These are phyloP conservation scores for Nothoprocta pentlandii DNA, from an alignment of 2,113 vertebrate species.

Conservation along the genomic window DNA sequence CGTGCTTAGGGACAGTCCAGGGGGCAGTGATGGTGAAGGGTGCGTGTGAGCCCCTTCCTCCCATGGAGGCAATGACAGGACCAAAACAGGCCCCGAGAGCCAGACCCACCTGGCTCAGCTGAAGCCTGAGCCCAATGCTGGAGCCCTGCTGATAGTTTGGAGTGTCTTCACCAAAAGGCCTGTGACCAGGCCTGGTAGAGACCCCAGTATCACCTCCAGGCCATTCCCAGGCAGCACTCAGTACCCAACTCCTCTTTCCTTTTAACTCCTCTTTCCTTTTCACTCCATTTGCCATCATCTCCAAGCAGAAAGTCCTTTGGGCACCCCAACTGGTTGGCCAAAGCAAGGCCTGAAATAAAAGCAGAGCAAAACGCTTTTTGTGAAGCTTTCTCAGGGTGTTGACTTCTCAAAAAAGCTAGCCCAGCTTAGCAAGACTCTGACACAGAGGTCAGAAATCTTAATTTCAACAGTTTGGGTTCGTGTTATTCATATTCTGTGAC, in stretches of 20 bases:
- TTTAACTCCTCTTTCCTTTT: not conserved
- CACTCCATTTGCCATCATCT: not conserved
- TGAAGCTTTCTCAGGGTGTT: not conserved
- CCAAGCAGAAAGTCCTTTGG: not conserved
- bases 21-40: not conserved
- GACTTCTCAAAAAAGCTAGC: not conserved
- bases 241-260: accelerated
- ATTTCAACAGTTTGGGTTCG: not conserved
- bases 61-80: accelerated
- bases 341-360: not conserved
- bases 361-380: not conserved
- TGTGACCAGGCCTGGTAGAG: too few species aligned
- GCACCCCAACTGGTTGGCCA: not conserved
- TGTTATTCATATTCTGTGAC: not conserved
- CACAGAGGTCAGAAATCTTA: not conserved
- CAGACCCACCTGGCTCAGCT: not conserved
- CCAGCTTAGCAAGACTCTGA: not conserved
- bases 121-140: too few species aligned
- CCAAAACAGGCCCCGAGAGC: not conserved
- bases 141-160: too few species aligned
- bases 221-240: not conserved
- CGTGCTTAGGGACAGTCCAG: not conserved
- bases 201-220: too few species aligned
- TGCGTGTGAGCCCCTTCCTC: not conserved
- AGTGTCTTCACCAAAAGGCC: too few species aligned